Conservation (phyloP, 2,888 invertebrate species). For the Pammene fasciana region DNA sequence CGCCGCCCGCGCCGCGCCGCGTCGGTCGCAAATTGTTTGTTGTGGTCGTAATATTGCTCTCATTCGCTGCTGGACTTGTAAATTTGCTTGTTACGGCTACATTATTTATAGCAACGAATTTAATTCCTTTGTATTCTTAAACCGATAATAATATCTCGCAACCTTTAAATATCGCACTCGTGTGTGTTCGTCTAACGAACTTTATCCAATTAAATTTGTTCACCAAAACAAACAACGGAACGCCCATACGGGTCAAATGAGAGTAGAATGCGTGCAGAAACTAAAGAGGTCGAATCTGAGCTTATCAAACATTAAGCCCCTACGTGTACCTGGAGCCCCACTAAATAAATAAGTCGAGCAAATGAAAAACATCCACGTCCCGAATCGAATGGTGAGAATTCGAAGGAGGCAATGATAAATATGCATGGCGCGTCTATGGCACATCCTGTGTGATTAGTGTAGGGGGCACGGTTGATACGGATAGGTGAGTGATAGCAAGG, state of each 20-base stretch:
- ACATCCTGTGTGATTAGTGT: conserved; percentile 82
- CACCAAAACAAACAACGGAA: conserved; percentile 48
- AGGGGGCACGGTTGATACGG: conserved; percentile 72
- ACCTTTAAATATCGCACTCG: not conserved
- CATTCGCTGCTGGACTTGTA: conserved; percentile 57
- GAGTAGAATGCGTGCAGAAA: conserved; percentile 65
- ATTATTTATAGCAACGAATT: conserved; percentile 59
- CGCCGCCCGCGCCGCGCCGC: conserved; percentile 42
- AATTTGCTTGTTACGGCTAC: conserved; percentile 60
- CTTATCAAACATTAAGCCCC: conserved; percentile 80
- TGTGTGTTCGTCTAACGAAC: conserved; percentile 24
- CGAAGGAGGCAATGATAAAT: conserved; percentile 78
- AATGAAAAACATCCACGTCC: conserved; percentile 80
- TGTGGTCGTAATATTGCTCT: conserved; percentile 68
- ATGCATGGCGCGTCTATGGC: conserved; percentile 82
- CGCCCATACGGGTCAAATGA: conserved; percentile 64
- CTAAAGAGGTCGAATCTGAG: conserved; percentile 73
- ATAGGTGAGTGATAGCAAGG: conserved; percentile 82
- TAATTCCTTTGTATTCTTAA: conserved; percentile 49
- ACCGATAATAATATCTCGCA: not conserved
- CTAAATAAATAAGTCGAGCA: conserved; percentile 78
- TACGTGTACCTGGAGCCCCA: conserved; percentile 66
- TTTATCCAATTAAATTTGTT: conserved; percentile 33
- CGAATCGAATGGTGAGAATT: conserved; percentile 75
- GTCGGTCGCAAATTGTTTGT: conserved; percentile 67